Evolutionary conservation across 2,888 invertebrate genomes (phyloP).

Genomic region (Yponomeuta sedellus): DNA sequence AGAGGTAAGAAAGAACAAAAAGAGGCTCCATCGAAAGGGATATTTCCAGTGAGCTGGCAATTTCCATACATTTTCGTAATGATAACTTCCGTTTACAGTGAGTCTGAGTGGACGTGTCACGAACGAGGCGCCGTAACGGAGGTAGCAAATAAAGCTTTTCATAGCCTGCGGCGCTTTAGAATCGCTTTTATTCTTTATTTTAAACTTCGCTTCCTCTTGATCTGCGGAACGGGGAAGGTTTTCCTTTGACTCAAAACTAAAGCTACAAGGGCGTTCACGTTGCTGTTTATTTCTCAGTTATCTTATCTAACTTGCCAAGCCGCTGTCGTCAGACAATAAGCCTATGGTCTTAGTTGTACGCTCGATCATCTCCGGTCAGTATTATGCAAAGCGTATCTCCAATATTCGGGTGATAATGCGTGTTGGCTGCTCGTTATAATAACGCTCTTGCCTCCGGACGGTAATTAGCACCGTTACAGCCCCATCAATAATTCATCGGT

Average conservation of each 20-base stretch:
- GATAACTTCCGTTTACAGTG: slow-evolving; percentile 63
- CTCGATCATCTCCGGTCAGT: neutral
- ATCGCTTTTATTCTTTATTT: slow-evolving; percentile 17
- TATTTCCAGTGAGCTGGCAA: slow-evolving; percentile 54
- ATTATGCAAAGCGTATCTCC: slow-evolving; percentile 26
- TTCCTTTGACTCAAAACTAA: too few species aligned
- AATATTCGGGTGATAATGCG: slow-evolving; percentile 47
- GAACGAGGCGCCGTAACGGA: slow-evolving; percentile 34
- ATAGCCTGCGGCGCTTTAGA: slow-evolving; percentile 26
- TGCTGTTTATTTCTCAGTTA: neutral
- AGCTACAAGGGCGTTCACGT: neutral
- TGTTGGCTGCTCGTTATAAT: slow-evolving; percentile 45
- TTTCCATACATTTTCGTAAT: slow-evolving; percentile 71
- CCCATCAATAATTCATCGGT: slow-evolving; percentile 53
- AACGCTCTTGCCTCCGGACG: slow-evolving; percentile 31
- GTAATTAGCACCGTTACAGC: slow-evolving; percentile 49
- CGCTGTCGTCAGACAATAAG: neutral
- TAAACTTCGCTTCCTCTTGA: slow-evolving; percentile 18
- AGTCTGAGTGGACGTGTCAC: slow-evolving; percentile 53
- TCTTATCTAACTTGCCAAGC: neutral
- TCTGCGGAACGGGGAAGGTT: too few species aligned
- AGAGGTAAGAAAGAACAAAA: slow-evolving; percentile 49
- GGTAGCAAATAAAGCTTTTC: slow-evolving; percentile 31
- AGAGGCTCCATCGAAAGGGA: slow-evolving; percentile 47
- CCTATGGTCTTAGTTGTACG: neutral